Evolutionary conservation across 2,113 vertebrate species (phyloP).

Genomic region (Anser brachyrhynchus): DNA sequence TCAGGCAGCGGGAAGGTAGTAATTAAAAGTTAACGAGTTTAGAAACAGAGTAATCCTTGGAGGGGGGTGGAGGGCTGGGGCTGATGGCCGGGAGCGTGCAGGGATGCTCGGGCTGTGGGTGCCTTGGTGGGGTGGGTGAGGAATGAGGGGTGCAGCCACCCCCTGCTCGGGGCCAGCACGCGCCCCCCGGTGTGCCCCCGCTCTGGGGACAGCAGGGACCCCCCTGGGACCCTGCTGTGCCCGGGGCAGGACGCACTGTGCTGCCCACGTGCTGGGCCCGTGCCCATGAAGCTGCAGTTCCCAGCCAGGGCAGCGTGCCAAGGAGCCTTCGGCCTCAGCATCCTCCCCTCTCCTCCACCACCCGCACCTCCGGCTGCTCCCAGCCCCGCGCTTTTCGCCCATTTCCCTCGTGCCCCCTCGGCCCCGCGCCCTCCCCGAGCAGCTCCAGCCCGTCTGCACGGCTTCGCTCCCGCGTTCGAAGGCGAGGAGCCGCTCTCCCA

Average conservation of each 20-base stretch:
- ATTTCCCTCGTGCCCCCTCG: accelerated
- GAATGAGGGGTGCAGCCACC: background rate
- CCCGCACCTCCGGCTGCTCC: accelerated
- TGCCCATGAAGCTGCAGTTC: accelerated
- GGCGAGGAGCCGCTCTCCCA: slow-evolving; percentile 39
- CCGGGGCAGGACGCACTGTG: accelerated
- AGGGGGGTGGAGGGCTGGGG: background rate
- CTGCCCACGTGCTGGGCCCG: accelerated
- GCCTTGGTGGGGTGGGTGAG: accelerated
- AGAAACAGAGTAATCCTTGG: slow-evolving; percentile 72
- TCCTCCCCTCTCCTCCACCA: background rate
- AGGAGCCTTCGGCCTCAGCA: accelerated
- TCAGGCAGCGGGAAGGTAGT: slow-evolving; percentile 77
- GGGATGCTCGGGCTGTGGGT: background rate
- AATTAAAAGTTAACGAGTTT: slow-evolving; percentile 86
- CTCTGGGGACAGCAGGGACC: background rate
- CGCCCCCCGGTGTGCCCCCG: accelerated
- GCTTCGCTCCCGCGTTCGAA: background rate
- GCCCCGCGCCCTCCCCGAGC: accelerated
- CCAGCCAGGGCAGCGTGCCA: accelerated
- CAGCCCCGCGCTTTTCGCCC: accelerated
- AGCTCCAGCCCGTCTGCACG: accelerated
- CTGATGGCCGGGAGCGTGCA: background rate
- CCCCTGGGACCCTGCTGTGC: background rate
- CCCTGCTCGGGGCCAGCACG: accelerated